phyloP scores from a whole-genome alignment of 2,797 vertebrate species.

The Tadarida brasiliensis region DNA sequence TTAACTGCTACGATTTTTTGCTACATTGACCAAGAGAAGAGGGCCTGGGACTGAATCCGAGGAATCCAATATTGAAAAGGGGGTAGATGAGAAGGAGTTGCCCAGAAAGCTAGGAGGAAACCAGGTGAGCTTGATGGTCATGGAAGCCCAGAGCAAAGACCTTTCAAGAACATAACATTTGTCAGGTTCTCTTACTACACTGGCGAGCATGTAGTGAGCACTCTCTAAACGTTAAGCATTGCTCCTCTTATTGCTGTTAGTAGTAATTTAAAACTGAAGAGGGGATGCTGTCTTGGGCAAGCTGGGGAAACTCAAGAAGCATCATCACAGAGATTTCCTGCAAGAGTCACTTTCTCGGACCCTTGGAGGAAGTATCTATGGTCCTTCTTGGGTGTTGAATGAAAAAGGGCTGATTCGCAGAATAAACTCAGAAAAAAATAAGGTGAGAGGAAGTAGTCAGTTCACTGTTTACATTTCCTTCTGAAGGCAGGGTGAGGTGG shows the following conservation, averaged over 20 bases:
- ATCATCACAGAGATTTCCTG: not conserved
- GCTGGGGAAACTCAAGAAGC: not conserved
- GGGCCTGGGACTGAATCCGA: not conserved
- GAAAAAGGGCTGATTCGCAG: not conserved
- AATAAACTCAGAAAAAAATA: not conserved
- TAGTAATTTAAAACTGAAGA: not conserved
- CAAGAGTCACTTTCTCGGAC: not conserved
- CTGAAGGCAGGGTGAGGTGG: not conserved
- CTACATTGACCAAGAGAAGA: not conserved
- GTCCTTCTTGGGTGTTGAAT: not conserved
- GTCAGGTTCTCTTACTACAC: not conserved
- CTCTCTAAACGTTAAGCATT: not conserved
- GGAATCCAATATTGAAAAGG: not conserved
- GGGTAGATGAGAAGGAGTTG: not conserved
- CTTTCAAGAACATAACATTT: not conserved
- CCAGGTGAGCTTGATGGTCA: not conserved
- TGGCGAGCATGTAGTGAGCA: not conserved
- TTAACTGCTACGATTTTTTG: not conserved
- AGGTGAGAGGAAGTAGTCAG: constrained; percentile 8
- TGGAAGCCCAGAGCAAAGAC: not conserved
- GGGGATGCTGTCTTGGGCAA: not conserved
- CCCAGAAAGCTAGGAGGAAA: not conserved
- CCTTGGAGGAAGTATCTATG: not conserved
- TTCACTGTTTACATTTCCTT: not conserved
- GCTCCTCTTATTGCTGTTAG: not conserved